Evolutionary conservation across 2,888 invertebrate genomes (phyloP), one percentile per base, ranked within the genome.

Genomic region (Agrotis puta): DNA sequence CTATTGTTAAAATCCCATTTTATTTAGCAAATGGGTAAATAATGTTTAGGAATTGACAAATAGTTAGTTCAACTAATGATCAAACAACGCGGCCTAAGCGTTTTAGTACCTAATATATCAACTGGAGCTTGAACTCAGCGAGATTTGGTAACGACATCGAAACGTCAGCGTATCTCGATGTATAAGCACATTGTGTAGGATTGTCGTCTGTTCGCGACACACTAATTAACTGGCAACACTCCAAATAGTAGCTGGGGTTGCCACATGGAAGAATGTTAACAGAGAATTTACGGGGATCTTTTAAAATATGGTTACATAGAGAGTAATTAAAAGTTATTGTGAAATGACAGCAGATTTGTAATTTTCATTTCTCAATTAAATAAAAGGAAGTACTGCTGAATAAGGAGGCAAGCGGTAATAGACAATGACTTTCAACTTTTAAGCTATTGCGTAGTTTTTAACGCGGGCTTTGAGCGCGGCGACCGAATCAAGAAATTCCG

Each of bases 201-300:
- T 62, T 64, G 64, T 59, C 63, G 74, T 83, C 69, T 83, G 74
- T 63, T 57, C 56, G 33, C 74, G 80, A 79, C 74, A 48, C 14
- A 20, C 69, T 81, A 84, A 81, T 81, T 81, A 81, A 81, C 77
- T 81, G 81, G 81, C 81, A 84, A 83, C 81, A 76, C 77, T 83
- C 81, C 84, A 81, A 83, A 68, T 54, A 56, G 18, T 59, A 47
- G 27, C 47, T 64, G 56, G 64, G 65, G 14, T 83, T 81, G 68
- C 84, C 65, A 73, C 56, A 57, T 62, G 64, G 54, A 74, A 68
- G 57, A 64, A 66, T 72, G 20, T 51, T 64, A 47, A 56, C n/a
- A 48, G 77, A 18, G 27, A 33, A 33, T 45, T 56, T 33, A 56
- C 1, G 14, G 5, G 2, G 11, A 3, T 20, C 50, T 56, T 39